These are phyloP conservation scores for Pituophis catenifer DNA, from an alignment of 2,113 vertebrate species.

Conservation along the genomic window DNA sequence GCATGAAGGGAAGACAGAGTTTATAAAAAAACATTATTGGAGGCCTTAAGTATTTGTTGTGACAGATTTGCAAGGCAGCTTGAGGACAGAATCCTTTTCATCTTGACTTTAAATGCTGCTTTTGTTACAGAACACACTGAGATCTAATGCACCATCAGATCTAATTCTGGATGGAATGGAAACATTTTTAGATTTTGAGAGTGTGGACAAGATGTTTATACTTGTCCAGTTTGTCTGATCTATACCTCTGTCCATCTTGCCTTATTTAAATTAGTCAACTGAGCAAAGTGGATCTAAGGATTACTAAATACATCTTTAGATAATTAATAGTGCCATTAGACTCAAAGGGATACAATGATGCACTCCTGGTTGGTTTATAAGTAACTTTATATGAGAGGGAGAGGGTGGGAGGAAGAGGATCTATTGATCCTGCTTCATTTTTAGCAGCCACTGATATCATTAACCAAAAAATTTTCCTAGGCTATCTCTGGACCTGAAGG, in stretches of 20 bases:
- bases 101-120: not conserved
- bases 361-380: not conserved
- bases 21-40: not conserved
- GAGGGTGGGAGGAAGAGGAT: not conserved
- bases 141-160: not conserved
- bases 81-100: not conserved
- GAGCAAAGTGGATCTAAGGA: not conserved
- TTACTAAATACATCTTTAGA: not conserved
- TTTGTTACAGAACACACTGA: not conserved
- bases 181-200: not conserved
- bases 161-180: not conserved
- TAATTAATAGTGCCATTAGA: not conserved
- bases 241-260: not conserved
- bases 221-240: not conserved
- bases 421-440: not conserved
- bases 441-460: not conserved
- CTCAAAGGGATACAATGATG: not conserved
- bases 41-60: not conserved
- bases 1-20: not conserved
- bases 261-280: not conserved
- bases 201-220: not conserved
- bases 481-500: not conserved
- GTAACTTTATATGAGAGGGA: not conserved
- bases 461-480: not conserved
- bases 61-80: not conserved